Evolutionary conservation across 2,797 vertebrate species (phyloP), one percentile per base, ranked within the genome.

Genomic region (Aeoliscus strigatus): DNA sequence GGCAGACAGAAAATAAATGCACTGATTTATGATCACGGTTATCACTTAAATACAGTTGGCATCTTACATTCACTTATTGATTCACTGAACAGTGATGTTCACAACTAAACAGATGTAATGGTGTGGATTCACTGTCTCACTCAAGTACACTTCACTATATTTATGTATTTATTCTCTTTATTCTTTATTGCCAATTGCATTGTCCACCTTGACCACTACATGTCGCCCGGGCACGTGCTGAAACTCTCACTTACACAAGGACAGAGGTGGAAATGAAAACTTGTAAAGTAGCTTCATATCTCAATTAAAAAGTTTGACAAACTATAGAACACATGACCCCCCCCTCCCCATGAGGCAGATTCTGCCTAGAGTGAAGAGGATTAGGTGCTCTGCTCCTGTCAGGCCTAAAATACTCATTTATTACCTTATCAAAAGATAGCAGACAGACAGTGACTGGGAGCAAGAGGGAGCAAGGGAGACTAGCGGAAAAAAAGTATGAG

Each of bases 301-400:
- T 70, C 72, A 80, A 81, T 85, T 76, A 80, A 80, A 80, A 81
- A 80, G 71, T 80, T 77, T 72, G 73, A 83, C 60, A 68, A 81
- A 81, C 67, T 79, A 53, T 74, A 73, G 73, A 57, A 65, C 63
- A 61, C 52, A 63, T n/a, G n/a, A n/a, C n/a, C n/a, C n/a, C n/a
- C n/a, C n/a, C n/a, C 28, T 73, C 53, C 77, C 75, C 73, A 61
- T 40, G 70, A 77, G 80, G 73, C 69, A 55, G 39, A 70, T 64
- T 68, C 67, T 69, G 75, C 82, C 77, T 66, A 4, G 41, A 65
- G 80, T 67, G 62, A 70, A 73, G 77, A 70, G 71, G 78, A 83
- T 81, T 81, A 78, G 74, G 77, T 75, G 53, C 62, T 43, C 60
- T 30, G 44, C 60, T 78, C 63, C 71, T 66, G 66, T 79, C 79